Evolutionary conservation across 2,113 vertebrate species (phyloP).

Genomic region (Coracopsis vasa): DNA sequence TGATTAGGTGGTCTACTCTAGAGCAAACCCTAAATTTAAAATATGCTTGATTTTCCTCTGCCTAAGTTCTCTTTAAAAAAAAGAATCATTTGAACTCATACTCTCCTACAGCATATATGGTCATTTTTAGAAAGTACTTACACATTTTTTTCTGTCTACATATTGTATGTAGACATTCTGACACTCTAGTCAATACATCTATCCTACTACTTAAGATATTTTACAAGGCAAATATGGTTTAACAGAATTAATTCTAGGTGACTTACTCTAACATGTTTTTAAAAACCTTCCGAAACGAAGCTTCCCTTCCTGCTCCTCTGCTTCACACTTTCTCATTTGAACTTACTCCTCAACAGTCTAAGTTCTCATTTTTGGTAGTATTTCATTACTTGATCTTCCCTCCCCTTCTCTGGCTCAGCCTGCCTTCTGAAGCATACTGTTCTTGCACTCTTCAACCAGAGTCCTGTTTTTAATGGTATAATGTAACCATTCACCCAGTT

Average conservation of each 20-base stretch:
- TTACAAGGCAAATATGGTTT: not conserved
- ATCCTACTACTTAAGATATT: not conserved
- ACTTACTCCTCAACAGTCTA: not conserved
- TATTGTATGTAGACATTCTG: not conserved
- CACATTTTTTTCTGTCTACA: accelerated
- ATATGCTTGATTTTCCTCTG: slow-evolving; percentile 1
- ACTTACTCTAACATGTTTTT: not conserved
- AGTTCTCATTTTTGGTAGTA: not conserved
- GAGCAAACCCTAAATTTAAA: slow-evolving; percentile 56
- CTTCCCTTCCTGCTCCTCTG: not conserved
- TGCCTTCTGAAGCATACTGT: not conserved
- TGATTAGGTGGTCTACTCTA: slow-evolving; percentile 65
- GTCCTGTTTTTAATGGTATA: not conserved
- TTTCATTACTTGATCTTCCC: not conserved
- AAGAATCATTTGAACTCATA: not conserved
- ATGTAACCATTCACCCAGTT: not conserved
- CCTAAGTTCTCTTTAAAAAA: not conserved
- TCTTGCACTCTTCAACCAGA: not conserved
- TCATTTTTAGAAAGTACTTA: not conserved
- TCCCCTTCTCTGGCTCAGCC: not conserved
- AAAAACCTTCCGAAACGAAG: not conserved
- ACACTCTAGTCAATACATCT: not conserved
- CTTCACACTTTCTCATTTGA: not conserved
- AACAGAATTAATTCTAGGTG: not conserved
- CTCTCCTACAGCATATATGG: not conserved